These are phyloP conservation scores for Saimiri boliviensis DNA, from an alignment of 2,113 vertebrate genomes.

Conservation along the genomic window DNA sequence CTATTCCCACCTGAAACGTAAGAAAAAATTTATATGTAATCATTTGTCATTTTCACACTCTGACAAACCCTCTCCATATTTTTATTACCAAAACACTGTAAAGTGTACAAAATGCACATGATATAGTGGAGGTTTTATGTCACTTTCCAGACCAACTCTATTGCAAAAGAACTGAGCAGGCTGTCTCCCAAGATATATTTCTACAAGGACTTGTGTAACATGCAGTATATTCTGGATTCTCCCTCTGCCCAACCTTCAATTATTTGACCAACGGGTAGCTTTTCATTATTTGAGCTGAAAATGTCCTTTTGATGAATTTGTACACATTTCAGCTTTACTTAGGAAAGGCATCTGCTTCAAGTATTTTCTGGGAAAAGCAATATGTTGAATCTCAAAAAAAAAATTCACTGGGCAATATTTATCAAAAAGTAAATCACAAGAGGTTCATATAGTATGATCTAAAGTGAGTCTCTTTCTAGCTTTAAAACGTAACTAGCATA, in stretches of 20 bases:
- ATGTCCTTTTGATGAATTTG: conserved; percentile 68
- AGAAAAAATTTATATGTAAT: conserved; percentile 58
- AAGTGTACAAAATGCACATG: conserved; percentile 60
- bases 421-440: conserved; percentile 51
- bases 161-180: conserved; percentile 38
- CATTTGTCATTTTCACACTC: conserved; percentile 58
- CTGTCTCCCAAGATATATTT: conserved; percentile 50
- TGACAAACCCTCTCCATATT: conserved; percentile 64
- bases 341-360: conserved; percentile 26
- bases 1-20: conserved; percentile 53
- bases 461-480: not conserved
- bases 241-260: not conserved
- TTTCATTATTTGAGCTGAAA: conserved; percentile 62
- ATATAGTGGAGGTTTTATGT: conserved; percentile 52
- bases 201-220: not conserved
- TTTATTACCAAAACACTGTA: conserved; percentile 67
- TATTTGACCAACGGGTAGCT: conserved; percentile 34
- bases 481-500: conserved; percentile 26
- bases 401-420: conserved; percentile 32
- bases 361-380: conserved; percentile 56
- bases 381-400: conserved; percentile 53
- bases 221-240: conserved; percentile 35
- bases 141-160: conserved; percentile 27
- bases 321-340: conserved; percentile 57
- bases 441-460: conserved; percentile 27